Percentiles rank a stretch among this genome's conserved stretches.
Evolutionary conservation across 2,113 vertebrate species (phyloP).

Genomic region (Calonectris borealis): DNA sequence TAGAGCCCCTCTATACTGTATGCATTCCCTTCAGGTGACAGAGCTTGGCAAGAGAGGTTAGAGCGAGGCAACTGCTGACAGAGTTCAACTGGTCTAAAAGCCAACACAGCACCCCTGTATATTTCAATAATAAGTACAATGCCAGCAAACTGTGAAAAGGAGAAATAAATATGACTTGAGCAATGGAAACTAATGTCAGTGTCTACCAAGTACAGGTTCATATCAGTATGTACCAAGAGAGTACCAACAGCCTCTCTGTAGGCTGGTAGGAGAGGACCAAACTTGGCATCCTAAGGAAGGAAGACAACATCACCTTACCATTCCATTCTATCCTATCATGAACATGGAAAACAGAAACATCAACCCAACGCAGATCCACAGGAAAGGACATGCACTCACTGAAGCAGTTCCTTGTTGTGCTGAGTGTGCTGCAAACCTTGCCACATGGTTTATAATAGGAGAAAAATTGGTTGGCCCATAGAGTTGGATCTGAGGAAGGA

Average conservation of each 20-base stretch:
- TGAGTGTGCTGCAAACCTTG: conserved; percentile 76
- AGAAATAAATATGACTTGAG: background rate
- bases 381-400: conserved; percentile 67
- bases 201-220: background rate
- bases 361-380: background rate
- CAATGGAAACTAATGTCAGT: background rate
- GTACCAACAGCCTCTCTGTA: background rate
- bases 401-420: conserved; percentile 77
- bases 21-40: background rate
- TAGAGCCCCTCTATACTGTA: background rate
- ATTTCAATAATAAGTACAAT: background rate
- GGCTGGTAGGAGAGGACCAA: background rate
- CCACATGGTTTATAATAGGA: conserved; percentile 89
- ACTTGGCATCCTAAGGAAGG: background rate
- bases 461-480: conserved; percentile 94
- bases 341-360: background rate
- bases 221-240: background rate
- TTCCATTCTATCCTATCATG: background rate
- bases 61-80: background rate
- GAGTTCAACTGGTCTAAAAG: background rate
- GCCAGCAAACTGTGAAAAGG: background rate
- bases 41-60: background rate
- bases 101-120: background rate
- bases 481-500: conserved; percentile 83
- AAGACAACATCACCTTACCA: background rate